phyloP scores from a whole-genome alignment of 2,113 vertebrate genomes.

The Colistium nudipinnis region DNA sequence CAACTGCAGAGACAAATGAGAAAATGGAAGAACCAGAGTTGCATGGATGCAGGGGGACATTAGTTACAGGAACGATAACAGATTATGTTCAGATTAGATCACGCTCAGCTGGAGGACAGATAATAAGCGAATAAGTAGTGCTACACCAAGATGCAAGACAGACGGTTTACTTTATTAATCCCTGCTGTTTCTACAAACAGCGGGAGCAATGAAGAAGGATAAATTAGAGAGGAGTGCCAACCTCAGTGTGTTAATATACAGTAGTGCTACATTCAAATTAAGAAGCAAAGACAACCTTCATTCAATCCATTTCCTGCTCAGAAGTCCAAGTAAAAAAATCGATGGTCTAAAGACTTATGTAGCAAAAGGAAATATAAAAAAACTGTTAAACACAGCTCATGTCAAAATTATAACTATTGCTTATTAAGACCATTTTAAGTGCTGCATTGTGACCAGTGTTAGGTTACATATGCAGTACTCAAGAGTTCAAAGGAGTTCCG shows the following conservation, averaged over 20 bases:
- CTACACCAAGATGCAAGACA: neutral
- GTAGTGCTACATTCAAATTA: neutral
- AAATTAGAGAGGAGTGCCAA: neutral
- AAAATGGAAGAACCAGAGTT: neutral
- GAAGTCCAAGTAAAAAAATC: neutral
- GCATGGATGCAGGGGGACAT: neutral
- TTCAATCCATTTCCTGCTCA: slow-evolving; percentile 18
- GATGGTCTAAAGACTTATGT: neutral
- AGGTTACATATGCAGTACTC: too few relatives aligned
- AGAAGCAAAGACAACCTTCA: neutral
- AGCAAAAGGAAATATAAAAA: neutral
- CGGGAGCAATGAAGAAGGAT: neutral
- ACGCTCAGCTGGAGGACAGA: neutral
- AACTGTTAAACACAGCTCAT: neutral
- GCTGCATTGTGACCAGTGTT: neutral
- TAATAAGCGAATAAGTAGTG: neutral
- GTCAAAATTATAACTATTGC: neutral
- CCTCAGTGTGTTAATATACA: slow-evolving; percentile 4
- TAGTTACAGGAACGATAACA: neutral
- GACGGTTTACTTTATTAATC: neutral
- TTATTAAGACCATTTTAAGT: neutral
- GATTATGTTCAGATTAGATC: neutral
- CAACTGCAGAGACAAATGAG: slow-evolving; percentile 67
- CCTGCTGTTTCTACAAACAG: too few relatives aligned
- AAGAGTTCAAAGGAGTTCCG: neutral